These are phyloP conservation scores for Drosophila fuyamai DNA, from an alignment of 1,140 invertebrate species.

Conservation along the genomic window DNA sequence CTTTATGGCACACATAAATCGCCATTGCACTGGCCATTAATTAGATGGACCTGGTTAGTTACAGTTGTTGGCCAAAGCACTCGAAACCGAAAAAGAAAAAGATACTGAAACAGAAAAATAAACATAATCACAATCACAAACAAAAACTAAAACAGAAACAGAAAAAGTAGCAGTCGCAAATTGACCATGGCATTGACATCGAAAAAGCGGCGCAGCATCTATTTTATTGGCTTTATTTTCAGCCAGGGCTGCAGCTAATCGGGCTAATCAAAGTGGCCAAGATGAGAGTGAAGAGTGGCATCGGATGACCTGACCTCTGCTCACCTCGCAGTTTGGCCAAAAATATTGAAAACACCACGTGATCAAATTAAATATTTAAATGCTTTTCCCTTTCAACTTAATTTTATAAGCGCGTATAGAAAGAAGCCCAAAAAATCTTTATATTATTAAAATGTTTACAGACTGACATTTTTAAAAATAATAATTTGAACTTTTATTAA, in stretches of 20 bases:
- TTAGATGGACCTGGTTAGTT: slow-evolving; percentile 60
- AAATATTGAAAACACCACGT: background rate
- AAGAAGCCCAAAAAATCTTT: too few relatives aligned
- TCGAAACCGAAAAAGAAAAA: slow-evolving; percentile 12
- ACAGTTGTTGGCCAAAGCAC: slow-evolving; percentile 50
- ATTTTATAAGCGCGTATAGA: too few relatives aligned
- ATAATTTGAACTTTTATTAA: too few relatives aligned
- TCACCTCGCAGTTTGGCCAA: background rate
- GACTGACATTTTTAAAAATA: too few relatives aligned
- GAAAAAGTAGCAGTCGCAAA: slow-evolving; percentile 17
- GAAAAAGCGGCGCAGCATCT: slow-evolving; percentile 28
- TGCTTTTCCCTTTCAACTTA: too few relatives aligned
- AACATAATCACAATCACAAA: background rate
- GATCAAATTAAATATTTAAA: background rate
- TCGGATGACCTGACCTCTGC: slow-evolving; percentile 7
- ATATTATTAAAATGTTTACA: too few relatives aligned
- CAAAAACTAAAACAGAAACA: slow-evolving; percentile 1
- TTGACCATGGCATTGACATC: slow-evolving; percentile 74
- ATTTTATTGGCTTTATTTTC: slow-evolving; percentile 27
- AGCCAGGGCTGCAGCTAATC: slow-evolving; percentile 27
- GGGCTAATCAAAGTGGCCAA: slow-evolving; percentile 12
- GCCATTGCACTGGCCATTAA: slow-evolving; percentile 46
- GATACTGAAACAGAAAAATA: background rate
- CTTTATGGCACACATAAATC: slow-evolving; percentile 54
- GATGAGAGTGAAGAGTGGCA: background rate